Evolutionary conservation across 2,797 vertebrate species (phyloP).

Genomic region (Acrocephalus scirpaceus): DNA sequence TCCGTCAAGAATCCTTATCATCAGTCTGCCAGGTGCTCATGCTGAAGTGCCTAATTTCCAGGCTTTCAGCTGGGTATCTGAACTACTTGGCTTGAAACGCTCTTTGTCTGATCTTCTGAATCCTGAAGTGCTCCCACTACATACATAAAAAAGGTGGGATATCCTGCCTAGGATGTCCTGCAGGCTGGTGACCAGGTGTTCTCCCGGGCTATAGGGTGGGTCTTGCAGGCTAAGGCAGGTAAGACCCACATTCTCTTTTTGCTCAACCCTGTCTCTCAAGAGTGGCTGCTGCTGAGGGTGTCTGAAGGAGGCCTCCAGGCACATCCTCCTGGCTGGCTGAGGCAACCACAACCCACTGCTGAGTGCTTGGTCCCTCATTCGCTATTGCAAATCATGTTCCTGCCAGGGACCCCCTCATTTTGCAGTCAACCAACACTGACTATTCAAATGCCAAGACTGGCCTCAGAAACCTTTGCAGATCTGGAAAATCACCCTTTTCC

Average conservation of each 20-base stretch:
- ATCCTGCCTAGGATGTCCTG: not conserved
- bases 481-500: not conserved
- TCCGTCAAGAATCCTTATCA: not conserved
- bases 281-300: not conserved
- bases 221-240: not conserved
- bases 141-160: not conserved
- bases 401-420: not conserved
- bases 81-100: not conserved
- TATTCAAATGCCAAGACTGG: not conserved
- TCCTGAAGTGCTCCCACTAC: not conserved
- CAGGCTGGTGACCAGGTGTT: not conserved
- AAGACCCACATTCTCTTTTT: not conserved
- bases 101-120: not conserved
- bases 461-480: not conserved
- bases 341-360: not conserved
- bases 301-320: not conserved
- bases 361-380: not conserved
- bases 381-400: not conserved
- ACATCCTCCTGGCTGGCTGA: not conserved
- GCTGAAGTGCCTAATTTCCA: not conserved
- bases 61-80: not conserved
- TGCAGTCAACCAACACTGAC: not conserved
- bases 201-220: not conserved
- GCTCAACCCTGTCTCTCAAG: not conserved
- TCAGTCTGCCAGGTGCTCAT: not conserved